Percentiles rank a stretch among this genome's conserved stretches.
phyloP scores from a whole-genome alignment of 2,888 invertebrate species.

The Eilema griseolum region DNA sequence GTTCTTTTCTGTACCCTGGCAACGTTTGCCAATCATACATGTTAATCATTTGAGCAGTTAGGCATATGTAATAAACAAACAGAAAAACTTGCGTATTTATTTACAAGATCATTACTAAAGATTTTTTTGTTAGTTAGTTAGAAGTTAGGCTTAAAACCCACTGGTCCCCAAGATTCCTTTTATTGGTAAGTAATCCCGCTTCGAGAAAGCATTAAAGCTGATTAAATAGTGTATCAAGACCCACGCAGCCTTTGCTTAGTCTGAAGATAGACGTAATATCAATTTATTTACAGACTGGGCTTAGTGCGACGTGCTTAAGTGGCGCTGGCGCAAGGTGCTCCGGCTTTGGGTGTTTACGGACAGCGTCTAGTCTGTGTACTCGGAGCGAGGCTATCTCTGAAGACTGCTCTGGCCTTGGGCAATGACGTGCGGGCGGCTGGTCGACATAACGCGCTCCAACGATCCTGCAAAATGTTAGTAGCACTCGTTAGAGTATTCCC shows the following conservation, averaged over 20 bases:
- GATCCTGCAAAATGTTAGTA: not conserved
- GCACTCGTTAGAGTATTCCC: not conserved
- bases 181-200: not conserved
- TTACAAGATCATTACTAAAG: not conserved
- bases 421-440: not conserved
- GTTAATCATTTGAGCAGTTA: no score
- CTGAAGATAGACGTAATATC: not conserved
- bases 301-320: conserved; percentile 13
- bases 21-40: no score
- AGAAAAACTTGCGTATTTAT: not conserved
- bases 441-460: not conserved
- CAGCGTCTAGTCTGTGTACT: not conserved
- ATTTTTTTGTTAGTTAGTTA: not conserved
- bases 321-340: not conserved
- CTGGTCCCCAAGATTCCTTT: not conserved
- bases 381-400: not conserved
- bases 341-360: not conserved
- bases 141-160: not conserved
- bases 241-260: not conserved
- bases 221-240: not conserved
- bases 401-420: not conserved
- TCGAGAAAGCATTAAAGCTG: not conserved
- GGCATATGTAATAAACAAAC: no score
- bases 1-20: no score
- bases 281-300: not conserved